Percentiles rank a stretch among this genome's conserved stretches.
Evolutionary conservation across 1,140 invertebrate genomes (phyloP).

Genomic region (Pseudomyrmex concolor): DNA sequence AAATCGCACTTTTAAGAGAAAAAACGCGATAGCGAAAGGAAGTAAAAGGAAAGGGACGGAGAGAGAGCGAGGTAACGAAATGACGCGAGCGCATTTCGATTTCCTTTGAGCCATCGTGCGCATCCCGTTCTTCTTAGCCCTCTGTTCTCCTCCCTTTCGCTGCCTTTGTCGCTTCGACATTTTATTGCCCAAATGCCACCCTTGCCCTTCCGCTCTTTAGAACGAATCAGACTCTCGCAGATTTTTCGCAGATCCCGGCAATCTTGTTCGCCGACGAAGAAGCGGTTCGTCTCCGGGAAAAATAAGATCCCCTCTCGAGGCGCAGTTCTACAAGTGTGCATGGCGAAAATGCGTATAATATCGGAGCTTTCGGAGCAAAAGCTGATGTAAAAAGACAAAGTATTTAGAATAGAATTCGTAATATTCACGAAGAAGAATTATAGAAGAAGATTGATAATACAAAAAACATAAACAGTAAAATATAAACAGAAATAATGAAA

Average conservation of each 20-base stretch:
- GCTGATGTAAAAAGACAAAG: no score
- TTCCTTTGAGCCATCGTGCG: slow-evolving; percentile 60
- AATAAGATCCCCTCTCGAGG: background rate
- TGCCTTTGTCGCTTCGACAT: slow-evolving; percentile 58
- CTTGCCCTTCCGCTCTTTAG: slow-evolving; percentile 45
- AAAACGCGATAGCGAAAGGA: background rate
- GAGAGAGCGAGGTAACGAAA: slow-evolving; percentile 64
- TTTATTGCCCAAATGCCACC: slow-evolving; percentile 58
- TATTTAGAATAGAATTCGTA: background rate
- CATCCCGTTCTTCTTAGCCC: slow-evolving; percentile 26
- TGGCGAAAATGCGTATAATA: slow-evolving; percentile 15
- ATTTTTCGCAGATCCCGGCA: slow-evolving; percentile 54
- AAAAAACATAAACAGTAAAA: background rate
- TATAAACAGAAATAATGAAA: background rate
- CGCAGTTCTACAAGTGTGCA: background rate
- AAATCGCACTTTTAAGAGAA: slow-evolving; percentile 53
- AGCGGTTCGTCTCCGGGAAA: slow-evolving; percentile 35
- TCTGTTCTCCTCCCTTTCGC: slow-evolving; percentile 16
- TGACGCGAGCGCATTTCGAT: slow-evolving; percentile 70
- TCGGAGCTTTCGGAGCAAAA: background rate
- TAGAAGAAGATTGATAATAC: background rate
- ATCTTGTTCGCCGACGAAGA: slow-evolving; percentile 39
- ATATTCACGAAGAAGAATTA: background rate
- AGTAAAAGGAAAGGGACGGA: background rate
- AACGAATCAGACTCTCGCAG: slow-evolving; percentile 42